Conservation (phyloP, 2,797 vertebrate genomes). For the Intellagama lesueurii region DNA sequence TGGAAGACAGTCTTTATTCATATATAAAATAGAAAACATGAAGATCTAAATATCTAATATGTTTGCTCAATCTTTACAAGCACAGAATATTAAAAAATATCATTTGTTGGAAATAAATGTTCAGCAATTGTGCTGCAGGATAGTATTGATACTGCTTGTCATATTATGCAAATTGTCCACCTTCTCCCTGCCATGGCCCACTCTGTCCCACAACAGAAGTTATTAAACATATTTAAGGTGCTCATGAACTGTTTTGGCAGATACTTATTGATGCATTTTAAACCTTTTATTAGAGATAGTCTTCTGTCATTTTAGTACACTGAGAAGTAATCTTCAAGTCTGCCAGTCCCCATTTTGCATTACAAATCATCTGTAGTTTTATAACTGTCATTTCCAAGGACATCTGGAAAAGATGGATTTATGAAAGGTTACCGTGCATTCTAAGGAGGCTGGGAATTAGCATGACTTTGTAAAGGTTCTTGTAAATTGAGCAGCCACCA, state of each 20-base stretch:
- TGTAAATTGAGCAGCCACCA: conserved; percentile 87
- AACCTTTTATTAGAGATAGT: conserved; percentile 77
- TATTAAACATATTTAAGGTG: conserved; percentile 66
- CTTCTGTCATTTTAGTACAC: conserved; percentile 77
- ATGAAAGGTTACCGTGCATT: conserved; percentile 89
- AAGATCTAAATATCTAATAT: not conserved
- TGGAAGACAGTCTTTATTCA: not conserved
- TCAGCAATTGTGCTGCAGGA: conserved; percentile 40
- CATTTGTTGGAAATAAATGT: not conserved
- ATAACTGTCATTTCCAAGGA: conserved; percentile 92
- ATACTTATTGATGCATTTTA: conserved; percentile 75
- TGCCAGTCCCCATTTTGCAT: conserved; percentile 88
- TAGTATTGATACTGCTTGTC: conserved; percentile 38
- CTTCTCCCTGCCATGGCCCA: not conserved
- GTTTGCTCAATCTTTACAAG: conserved; percentile 38
- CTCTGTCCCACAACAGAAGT: conserved; percentile 17
- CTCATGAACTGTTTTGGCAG: conserved; percentile 63
- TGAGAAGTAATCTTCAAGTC: conserved; percentile 81
- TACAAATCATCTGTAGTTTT: conserved; percentile 92
- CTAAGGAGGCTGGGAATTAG: conserved; percentile 87
- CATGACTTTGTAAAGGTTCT: conserved; percentile 89
- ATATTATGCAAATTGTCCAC: conserved; percentile 45
- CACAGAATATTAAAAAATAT: not conserved
- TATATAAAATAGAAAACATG: conserved; percentile 25
- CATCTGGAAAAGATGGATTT: conserved; percentile 89